Evolutionary conservation across 2,888 invertebrate genomes (phyloP), one percentile per base, ranked within the genome.

Genomic region (Philhelius pedissequus): DNA sequence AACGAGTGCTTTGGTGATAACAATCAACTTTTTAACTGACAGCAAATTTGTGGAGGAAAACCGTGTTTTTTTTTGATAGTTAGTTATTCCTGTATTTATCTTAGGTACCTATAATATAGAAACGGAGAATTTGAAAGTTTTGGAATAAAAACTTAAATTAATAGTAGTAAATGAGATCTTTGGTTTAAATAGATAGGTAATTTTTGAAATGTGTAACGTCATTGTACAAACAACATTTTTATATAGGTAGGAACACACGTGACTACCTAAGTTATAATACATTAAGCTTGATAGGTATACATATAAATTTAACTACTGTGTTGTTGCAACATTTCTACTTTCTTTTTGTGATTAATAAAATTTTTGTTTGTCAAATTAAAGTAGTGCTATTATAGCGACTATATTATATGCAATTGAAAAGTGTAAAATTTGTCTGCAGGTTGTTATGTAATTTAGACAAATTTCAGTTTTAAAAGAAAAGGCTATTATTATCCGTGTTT

Each of bases 1-100:
- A 82, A 71, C 77, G 43, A 76, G 40, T 62, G 20, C 40, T 43
- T 66, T 45, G 69, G 50, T 77, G 81, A 82, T 82, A 82, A 82
- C 81, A 77, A 82, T 77, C 81, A 60, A 71, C 71, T 66, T 70
- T 62, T 50, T 58, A 60, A 64, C 48, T 48, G 58, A 20, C 70
- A 64, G 56, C 58, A 45, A 48, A 15, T 71, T 58, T 58, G 56
- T 81, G 54, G 38, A 56, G 56, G 64, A 64, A 58, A 60, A 56
- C 38, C 43, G 3, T 20, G 40, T 52, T 54, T 80, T 68, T 69
- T 68, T 66, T 60, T 62, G 11, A 6, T 40, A 20, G 30, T 54
- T 20, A 11, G 11, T 0, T 15, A n/a, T 3, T 4, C 2, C 7
- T 32, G 30, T 48, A 22, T 64, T 32, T 48, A 64, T 64, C 45